Evolutionary conservation across 2,797 vertebrate species (phyloP).

Genomic region (Peromyscus nudipes): DNA sequence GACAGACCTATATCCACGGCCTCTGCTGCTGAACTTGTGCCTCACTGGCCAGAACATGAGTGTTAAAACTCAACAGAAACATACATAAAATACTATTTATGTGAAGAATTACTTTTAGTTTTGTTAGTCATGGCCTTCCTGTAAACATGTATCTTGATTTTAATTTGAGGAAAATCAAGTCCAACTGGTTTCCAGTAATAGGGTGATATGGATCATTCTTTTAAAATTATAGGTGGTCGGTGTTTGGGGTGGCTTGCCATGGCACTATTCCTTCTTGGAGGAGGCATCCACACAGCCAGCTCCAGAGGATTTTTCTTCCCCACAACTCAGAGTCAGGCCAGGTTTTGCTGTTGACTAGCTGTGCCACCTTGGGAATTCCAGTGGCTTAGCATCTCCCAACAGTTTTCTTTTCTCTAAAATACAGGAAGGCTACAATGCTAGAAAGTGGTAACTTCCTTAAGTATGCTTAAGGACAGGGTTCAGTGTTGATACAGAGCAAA

Average conservation of each 20-base stretch:
- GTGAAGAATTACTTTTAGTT: neutral
- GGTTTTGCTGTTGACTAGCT: neutral
- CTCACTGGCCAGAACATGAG: neutral
- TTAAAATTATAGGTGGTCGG: slow-evolving; percentile 82
- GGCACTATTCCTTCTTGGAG: neutral
- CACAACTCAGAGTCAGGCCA: neutral
- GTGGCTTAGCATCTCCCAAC: neutral
- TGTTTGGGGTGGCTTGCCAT: slow-evolving; percentile 35
- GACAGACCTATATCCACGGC: neutral
- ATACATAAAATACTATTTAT: neutral
- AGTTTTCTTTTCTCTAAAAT: slow-evolving; percentile 23
- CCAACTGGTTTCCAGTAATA: slow-evolving; percentile 69
- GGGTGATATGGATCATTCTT: slow-evolving; percentile 73
- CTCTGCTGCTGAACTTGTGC: neutral
- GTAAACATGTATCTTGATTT: slow-evolving; percentile 36
- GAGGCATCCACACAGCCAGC: accelerated
- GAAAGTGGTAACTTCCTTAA: neutral
- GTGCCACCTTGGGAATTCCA: neutral
- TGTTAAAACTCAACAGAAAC: neutral
- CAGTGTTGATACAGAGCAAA: neutral
- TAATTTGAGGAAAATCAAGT: slow-evolving; percentile 57
- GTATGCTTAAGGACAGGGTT: neutral
- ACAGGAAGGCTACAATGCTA: neutral
- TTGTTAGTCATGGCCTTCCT: slow-evolving; percentile 43
- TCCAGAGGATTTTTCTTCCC: neutral